Base-by-base conservation (phyloP, 1,140 invertebrate species). In the Drosophila busckii region DNA sequence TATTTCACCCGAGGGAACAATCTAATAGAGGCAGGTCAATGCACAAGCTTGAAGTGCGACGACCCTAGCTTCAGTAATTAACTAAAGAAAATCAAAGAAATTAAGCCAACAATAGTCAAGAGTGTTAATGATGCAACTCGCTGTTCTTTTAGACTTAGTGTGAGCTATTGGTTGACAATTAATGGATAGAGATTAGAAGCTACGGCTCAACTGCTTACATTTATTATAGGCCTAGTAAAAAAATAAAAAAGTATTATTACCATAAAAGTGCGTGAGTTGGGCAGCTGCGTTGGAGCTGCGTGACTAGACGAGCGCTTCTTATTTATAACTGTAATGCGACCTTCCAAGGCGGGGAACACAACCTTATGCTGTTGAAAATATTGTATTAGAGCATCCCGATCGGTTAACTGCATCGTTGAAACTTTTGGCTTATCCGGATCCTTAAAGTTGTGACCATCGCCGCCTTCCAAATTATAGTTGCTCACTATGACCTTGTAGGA, bases 401-500 rank as follows among this genome's bases (percentile, higher is more conserved):
- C 84, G 0, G 45, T 15, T 4, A 65, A 23, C 0, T 20, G 4
- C 8, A 84, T 20, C 1, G 44, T 29, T 0, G 31, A 4, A 0
- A 53, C 16, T 2, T 20, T n/a, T 5, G 54, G 16, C 0, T 34
- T 34, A 4, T 38, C 37, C 0, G 32, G 15, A 4, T 65, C 60
- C 4, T 52, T 34, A 2, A 86, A 53, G 3, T 13, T 59, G 17
- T 85, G 60, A n/a, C 78, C 67, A 16, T 87, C 86, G 29, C 86
- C 86, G 4, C 84, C 85, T 2, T 54, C 17, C 3, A 64, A 1
- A 2, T 87, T n/a, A n/a, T 60, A 87, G 3, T 38, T 56, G 0
- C 59, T 13, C 7, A 89, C 84, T 6, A 92, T 70, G 0, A 92
- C 50, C 29, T 88, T 89, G 41, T 92, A 92, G 5, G 35, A 44